Conservation (phyloP, 2,888 invertebrate species). For the Cyaniris semiargus region DNA sequence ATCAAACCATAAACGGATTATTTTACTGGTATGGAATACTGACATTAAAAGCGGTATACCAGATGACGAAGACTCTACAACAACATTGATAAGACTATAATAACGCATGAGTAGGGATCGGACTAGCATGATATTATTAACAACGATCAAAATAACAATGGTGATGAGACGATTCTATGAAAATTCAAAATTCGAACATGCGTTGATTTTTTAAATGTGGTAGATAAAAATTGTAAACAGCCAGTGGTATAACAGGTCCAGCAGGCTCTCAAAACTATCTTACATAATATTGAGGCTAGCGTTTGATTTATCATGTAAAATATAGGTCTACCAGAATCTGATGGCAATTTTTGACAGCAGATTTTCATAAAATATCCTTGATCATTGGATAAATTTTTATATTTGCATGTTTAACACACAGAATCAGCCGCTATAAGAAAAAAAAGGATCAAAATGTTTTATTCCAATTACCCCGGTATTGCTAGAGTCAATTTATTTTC, state of each 20-base stretch:
- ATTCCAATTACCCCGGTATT: no score
- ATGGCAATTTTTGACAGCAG: no score
- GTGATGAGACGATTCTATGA: constrained; percentile 27
- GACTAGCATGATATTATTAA: constrained; percentile 35
- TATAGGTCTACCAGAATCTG: no score
- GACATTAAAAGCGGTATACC: constrained; percentile 14
- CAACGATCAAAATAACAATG: constrained; percentile 19
- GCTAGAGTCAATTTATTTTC: no score
- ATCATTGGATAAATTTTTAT: no score
- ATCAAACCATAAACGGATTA: not conserved
- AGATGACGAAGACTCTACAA: constrained; percentile 38
- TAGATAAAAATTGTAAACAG: not conserved
- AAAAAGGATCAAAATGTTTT: no score
- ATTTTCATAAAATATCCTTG: no score
- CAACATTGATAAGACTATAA: constrained; percentile 32
- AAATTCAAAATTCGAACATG: constrained; percentile 25
- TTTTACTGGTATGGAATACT: constrained; percentile 8
- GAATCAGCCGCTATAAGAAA: no score
- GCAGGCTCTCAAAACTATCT: not conserved
- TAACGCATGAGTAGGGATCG: constrained; percentile 33
- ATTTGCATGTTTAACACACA: no score
- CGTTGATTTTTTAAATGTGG: constrained; percentile 25
- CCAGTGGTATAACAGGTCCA: not conserved
- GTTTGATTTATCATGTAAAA: constrained; percentile 18
- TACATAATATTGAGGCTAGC: not conserved